Conservation (phyloP, 2,113 vertebrate genomes). For the Leptobrachium ailaonicum region DNA sequence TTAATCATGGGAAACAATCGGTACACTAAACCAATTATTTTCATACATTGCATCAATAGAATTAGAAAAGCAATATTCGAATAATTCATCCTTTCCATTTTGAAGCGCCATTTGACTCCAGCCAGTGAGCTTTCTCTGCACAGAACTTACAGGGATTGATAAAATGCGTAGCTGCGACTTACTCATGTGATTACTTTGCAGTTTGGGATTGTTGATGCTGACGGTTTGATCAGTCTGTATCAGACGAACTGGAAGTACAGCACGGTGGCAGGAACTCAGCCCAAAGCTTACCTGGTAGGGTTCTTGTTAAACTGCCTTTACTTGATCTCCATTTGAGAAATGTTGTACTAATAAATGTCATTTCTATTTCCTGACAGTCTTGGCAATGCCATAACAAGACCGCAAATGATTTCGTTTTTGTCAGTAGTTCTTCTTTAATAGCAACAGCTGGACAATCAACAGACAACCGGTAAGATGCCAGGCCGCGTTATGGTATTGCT, state of each 20-base stretch:
- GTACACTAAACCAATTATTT: too few species aligned
- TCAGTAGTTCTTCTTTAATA: conserved; percentile 94
- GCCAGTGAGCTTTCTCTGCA: too few species aligned
- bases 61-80: too few species aligned
- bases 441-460: conserved; percentile 92
- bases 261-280: conserved; percentile 78
- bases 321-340: not conserved
- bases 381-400: conserved; percentile 98
- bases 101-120: too few species aligned
- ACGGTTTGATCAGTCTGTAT: conserved; percentile 93
- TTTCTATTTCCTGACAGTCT: conserved; percentile 69
- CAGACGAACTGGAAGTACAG: conserved; percentile 87
- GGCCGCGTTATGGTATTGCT: not conserved
- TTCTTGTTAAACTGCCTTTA: not conserved
- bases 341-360: not conserved
- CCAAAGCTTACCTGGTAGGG: conserved; percentile 91
- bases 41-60: too few species aligned
- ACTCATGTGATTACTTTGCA: conserved; percentile 52
- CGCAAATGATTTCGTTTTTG: conserved; percentile 93
- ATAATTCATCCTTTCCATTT: too few species aligned
- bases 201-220: conserved; percentile 96
- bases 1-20: too few species aligned
- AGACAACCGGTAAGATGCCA: conserved; percentile 84
- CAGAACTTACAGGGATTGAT: too few species aligned
- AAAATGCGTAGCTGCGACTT: not conserved